Conservation (phyloP, 2,797 vertebrate species). For the Hemitrygon akajei region DNA sequence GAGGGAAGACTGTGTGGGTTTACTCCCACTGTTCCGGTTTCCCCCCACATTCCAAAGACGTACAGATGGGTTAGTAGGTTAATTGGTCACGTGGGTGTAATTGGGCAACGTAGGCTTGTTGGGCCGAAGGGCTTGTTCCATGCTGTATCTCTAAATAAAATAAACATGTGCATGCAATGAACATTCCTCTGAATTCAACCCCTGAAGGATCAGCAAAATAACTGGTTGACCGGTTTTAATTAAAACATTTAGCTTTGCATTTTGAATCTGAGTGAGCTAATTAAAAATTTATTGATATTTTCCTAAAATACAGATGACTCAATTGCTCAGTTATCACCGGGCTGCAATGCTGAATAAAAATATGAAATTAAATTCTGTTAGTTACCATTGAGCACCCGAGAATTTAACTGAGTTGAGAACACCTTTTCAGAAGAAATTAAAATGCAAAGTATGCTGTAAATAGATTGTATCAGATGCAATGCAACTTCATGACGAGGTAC, state of each 20-base stretch:
- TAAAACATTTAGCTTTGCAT: not conserved
- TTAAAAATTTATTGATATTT: conserved; percentile 15
- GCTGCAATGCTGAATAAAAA: not conserved
- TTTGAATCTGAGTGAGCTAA: conserved; percentile 8
- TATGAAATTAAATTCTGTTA: not conserved
- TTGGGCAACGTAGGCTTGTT: no score
- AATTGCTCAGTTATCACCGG: not conserved
- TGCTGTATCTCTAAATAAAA: no score
- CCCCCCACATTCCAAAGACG: no score
- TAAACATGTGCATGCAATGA: not conserved
- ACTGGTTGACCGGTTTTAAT: not conserved
- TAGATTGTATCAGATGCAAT: not conserved
- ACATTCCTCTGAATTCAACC: not conserved
- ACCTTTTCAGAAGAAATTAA: not conserved
- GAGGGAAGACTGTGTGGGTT: no score
- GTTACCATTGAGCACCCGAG: not conserved
- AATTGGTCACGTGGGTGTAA: no score
- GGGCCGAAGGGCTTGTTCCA: no score
- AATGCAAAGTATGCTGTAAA: not conserved
- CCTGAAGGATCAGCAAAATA: not conserved
- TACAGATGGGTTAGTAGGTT: no score
- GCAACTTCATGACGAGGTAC: not conserved
- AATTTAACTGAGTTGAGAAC: conserved; percentile 16
- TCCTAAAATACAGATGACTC: conserved; percentile 1
- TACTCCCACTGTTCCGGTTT: no score